Base-by-base conservation (phyloP, 1,140 invertebrate species). In the Euura saliciscinereae region DNA sequence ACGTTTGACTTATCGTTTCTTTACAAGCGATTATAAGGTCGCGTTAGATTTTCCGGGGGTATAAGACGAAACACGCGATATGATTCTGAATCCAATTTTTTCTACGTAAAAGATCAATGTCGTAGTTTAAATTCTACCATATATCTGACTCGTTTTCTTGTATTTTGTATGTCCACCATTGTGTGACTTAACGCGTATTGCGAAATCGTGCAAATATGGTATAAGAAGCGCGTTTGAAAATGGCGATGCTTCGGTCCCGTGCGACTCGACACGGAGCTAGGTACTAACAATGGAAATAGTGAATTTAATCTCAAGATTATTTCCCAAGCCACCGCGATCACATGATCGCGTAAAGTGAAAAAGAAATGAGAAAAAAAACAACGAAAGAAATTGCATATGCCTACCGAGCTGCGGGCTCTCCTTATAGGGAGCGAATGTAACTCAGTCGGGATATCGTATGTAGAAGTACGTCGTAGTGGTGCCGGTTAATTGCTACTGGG, bases 321-420 rank as follows among this genome's bases (percentile, higher is more conserved):
- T 75, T 74, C 74, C 72, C 42, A 75, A 74, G 75, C 74, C 28
- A 28, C 28, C 73, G 75, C 76, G 74, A 78, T 78, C 74, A 59
- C 13, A 59, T n/a, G 51, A 8, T 59, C 51, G 51, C 13, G 13
- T 8, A n/a, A 59, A 28, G 28, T 28, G 28, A 28, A 28, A 28
- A 28, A 28, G 0, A 28, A 28, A 28, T 28, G 28, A 28, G 28
- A 28, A 28, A 28, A 28, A 28, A 28, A 28, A 28, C 28, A n/a
- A n/a, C 71, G 75, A 71, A 75, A 77, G 74, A 74, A 74, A 78
- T 74, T 78, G 74, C 72, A 78, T 74, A 76, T 76, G 10, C 51
- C 51, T 59, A 59, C 51, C 51, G 28, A 11, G 51, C 46, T n/a
- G 13, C 8, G 75, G 71, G 59, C 43, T 70, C 74, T 68, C 69